These are phyloP conservation scores for Orthonychiurus folsomi DNA, from an alignment of 2,888 invertebrate species.

Conservation along the genomic window DNA sequence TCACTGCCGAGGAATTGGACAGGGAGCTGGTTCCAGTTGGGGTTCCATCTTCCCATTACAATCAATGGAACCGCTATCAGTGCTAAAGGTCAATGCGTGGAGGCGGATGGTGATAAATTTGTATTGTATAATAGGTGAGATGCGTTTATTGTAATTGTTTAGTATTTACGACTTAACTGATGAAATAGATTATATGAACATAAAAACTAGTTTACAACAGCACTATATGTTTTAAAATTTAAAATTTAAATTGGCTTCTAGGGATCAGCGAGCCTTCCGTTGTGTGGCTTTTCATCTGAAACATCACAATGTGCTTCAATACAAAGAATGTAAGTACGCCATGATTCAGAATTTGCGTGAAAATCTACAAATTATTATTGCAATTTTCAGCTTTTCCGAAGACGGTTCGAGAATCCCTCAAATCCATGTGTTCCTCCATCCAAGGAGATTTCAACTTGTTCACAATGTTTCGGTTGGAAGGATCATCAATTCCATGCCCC, in stretches of 20 bases:
- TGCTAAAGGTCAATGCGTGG: constrained; percentile 37
- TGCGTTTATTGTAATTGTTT: constrained; percentile 8
- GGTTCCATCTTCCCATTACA: constrained; percentile 31
- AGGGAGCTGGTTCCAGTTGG: constrained; percentile 38
- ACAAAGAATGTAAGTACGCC: constrained; percentile 86
- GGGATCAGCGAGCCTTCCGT: constrained; percentile 55
- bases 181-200: constrained; percentile 4
- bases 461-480: constrained; percentile 81
- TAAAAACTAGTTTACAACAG: too few species aligned
- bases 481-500: constrained; percentile 80
- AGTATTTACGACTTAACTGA: too few species aligned
- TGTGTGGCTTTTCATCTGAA: constrained; percentile 93
- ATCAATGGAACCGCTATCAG: constrained; percentile 30
- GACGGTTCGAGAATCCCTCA: too few species aligned
- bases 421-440: constrained; percentile 33
- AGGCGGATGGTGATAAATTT: constrained; percentile 37
- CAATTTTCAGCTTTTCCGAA: background rate
- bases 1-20: constrained; percentile 24
- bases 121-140: constrained; percentile 36
- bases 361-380: too few species aligned
- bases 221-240: background rate
- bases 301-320: constrained; percentile 87
- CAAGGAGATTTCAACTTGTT: constrained; percentile 73
- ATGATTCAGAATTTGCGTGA: background rate
- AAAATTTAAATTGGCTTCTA: background rate